These are phyloP conservation scores for Drosophila nr. medialis DNA, from an alignment of 2,888 invertebrate species.

Conservation along the genomic window DNA sequence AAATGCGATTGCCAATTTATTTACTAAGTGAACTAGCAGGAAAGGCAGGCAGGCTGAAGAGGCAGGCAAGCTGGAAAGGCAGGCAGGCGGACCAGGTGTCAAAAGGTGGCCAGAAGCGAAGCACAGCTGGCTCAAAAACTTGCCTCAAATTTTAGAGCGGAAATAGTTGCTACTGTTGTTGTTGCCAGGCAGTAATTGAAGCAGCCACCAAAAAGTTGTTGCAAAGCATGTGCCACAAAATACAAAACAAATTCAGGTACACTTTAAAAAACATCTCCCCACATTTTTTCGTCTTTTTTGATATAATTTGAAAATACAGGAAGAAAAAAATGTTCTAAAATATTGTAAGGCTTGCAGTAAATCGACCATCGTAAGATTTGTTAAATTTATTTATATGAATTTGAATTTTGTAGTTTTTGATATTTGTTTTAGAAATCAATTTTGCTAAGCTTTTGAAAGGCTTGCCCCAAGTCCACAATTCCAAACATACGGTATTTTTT, in stretches of 20 bases:
- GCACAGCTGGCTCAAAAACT: constrained; percentile 72
- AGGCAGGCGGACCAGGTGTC: constrained; percentile 30
- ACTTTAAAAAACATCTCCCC: background rate
- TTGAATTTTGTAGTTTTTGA: background rate
- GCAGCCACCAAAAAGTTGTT: constrained; percentile 71
- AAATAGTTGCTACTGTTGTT: constrained; percentile 60
- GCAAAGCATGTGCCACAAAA: constrained; percentile 66
- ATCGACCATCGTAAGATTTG: background rate
- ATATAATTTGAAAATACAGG: background rate
- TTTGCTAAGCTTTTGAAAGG: background rate
- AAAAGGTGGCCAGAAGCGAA: constrained; percentile 31
- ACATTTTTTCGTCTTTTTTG: background rate
- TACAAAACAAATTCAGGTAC: constrained; percentile 26
- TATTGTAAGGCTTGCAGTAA: background rate
- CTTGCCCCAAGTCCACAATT: background rate
- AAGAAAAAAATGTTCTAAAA: too few relatives aligned
- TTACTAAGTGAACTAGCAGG: constrained; percentile 74
- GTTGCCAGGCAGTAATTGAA: constrained; percentile 63
- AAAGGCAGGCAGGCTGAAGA: constrained; percentile 25
- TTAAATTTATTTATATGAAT: background rate
- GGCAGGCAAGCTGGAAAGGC: constrained; percentile 4
- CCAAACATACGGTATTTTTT: background rate
- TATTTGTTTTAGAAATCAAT: background rate
- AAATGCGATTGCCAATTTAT: constrained; percentile 81
- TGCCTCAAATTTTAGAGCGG: constrained; percentile 79